Percentiles rank a stretch among this genome's conserved stretches.
Conservation (phyloP, 2,797 vertebrate genomes). For the Lepilemur septentrionalis region DNA sequence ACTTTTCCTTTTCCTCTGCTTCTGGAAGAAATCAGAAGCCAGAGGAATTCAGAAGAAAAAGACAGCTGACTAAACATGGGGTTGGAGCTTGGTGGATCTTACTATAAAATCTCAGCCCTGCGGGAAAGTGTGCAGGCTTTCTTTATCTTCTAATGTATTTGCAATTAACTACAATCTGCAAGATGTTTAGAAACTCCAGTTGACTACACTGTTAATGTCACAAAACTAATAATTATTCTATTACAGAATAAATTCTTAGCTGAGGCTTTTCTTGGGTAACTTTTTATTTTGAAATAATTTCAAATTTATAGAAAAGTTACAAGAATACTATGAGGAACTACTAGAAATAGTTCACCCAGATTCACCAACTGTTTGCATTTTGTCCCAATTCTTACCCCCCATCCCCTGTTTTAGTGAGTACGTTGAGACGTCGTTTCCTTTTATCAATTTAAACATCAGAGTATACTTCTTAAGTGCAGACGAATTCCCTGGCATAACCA, state of each 20-base stretch:
- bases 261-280: background rate
- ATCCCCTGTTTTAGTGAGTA: background rate
- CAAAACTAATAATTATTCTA: background rate
- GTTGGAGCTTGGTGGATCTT: background rate
- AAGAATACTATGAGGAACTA: background rate
- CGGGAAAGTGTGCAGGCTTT: background rate
- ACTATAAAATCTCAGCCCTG: background rate
- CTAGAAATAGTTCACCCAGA: background rate
- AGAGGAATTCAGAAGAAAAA: slow-evolving; percentile 3
- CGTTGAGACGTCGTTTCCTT: background rate
- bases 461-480: background rate
- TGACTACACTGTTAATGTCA: background rate
- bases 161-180: background rate
- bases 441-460: background rate
- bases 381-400: background rate
- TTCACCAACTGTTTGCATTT: background rate
- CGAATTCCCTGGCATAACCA: background rate
- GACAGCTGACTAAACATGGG: background rate
- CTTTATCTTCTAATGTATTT: background rate
- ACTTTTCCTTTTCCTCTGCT: background rate
- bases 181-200: background rate
- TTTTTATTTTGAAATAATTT: slow-evolving; percentile 8
- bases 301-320: background rate
- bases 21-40: slow-evolving; percentile 13
- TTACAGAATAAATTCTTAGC: background rate